phyloP scores from a whole-genome alignment of 2,797 vertebrate genomes.

The Scarus forsteni region DNA sequence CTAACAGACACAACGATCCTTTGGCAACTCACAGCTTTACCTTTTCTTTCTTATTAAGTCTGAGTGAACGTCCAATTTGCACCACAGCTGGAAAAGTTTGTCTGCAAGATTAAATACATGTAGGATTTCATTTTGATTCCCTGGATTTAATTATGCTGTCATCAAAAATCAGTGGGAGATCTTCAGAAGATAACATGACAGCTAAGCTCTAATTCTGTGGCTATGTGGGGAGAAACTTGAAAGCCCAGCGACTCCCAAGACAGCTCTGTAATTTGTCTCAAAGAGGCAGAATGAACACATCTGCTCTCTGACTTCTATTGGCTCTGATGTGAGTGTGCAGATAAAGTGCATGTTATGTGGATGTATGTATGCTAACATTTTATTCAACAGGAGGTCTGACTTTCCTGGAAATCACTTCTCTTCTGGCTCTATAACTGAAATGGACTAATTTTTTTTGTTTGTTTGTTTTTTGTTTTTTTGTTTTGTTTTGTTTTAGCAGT shows the following conservation, averaged over 20 bases:
- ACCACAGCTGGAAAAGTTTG: constrained; percentile 32
- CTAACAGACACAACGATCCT: constrained; percentile 28
- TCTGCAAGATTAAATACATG: constrained; percentile 31
- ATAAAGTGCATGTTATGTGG: constrained; percentile 27
- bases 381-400: neutral
- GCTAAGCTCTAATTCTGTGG: constrained; percentile 57
- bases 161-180: constrained; percentile 51
- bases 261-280: constrained; percentile 64
- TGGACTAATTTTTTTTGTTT: too few relatives aligned
- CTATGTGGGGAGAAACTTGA: constrained; percentile 57
- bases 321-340: constrained; percentile 29
- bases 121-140: constrained; percentile 33
- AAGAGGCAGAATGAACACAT: constrained; percentile 55
- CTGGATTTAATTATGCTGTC: constrained; percentile 67
- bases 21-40: constrained; percentile 14
- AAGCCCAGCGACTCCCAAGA: constrained; percentile 52
- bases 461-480: too few relatives aligned
- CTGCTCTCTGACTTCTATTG: constrained; percentile 57
- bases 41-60: constrained; percentile 32
- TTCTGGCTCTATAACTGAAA: constrained; percentile 7
- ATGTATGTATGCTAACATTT: constrained; percentile 23
- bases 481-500: neutral
- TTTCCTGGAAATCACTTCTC: constrained; percentile 27
- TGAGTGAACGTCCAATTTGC: constrained; percentile 43
- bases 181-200: constrained; percentile 49